phyloP scores from a whole-genome alignment of 2,113 vertebrate genomes.

The Cynoglossus semilaevis region DNA sequence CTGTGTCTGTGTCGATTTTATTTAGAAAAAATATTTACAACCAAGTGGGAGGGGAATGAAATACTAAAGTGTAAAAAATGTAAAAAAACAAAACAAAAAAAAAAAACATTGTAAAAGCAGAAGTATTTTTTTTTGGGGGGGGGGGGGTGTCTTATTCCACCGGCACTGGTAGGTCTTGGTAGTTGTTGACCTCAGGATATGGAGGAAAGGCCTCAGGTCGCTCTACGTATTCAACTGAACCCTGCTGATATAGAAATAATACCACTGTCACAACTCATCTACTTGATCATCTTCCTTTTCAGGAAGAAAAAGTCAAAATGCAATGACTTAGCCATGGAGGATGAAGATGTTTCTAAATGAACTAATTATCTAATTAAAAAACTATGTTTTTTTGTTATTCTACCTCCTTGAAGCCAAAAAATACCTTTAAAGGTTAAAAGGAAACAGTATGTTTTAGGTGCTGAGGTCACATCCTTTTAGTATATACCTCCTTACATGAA shows the following conservation, averaged over 20 bases:
- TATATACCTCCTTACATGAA: conserved; percentile 6
- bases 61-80: too few species aligned
- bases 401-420: too few species aligned
- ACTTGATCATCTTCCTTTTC: not conserved
- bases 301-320: not conserved
- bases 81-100: not conserved
- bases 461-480: conserved; percentile 47
- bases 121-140: too few species aligned
- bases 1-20: too few species aligned
- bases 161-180: conserved; percentile 56
- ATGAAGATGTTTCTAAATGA: too few species aligned
- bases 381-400: too few species aligned
- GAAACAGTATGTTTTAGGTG: conserved; percentile 3
- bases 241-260: conserved; percentile 51
- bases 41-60: too few species aligned
- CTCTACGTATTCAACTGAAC: conserved; percentile 67
- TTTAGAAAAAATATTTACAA: too few species aligned
- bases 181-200: conserved; percentile 22
- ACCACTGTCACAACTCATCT: not conserved
- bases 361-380: too few species aligned
- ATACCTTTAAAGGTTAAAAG: too few species aligned
- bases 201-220: conserved; percentile 26
- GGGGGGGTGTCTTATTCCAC: conserved; percentile 46
- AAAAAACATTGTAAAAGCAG: not conserved
- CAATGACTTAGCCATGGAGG: too few species aligned